phyloP scores from a whole-genome alignment of 2,888 invertebrate species.

The Drosophila maculinotata region DNA sequence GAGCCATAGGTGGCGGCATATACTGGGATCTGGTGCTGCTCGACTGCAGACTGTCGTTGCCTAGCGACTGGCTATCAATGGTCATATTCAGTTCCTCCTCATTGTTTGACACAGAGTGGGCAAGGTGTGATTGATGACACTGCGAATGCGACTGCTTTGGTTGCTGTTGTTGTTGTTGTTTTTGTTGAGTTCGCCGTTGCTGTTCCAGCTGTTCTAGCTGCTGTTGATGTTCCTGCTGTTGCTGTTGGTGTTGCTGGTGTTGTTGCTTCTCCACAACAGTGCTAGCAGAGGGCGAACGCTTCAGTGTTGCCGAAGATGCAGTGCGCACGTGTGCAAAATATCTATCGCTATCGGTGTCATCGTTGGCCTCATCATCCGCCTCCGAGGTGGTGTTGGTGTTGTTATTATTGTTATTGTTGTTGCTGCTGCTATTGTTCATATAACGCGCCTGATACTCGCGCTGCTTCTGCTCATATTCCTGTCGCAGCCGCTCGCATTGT shows the following conservation, averaged over 20 bases:
- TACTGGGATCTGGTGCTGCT: slow-evolving; percentile 84
- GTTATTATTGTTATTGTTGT: slow-evolving; percentile 40
- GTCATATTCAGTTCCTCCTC: slow-evolving; percentile 79
- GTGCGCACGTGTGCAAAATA: slow-evolving; percentile 62
- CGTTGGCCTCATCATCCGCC: slow-evolving; percentile 82
- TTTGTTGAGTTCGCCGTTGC: slow-evolving; percentile 35
- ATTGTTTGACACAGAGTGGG: slow-evolving; percentile 46
- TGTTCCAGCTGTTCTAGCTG: slow-evolving; percentile 16
- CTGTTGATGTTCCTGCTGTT: slow-evolving; percentile 13
- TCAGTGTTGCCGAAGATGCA: slow-evolving; percentile 64
- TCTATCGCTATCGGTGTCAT: slow-evolving; percentile 73
- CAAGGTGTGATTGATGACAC: slow-evolving; percentile 13
- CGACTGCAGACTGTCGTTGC: slow-evolving; percentile 83
- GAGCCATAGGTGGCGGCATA: slow-evolving; percentile 84
- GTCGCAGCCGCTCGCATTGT: slow-evolving; percentile 78
- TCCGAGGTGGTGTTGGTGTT: slow-evolving; percentile 71
- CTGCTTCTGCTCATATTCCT: slow-evolving; percentile 83
- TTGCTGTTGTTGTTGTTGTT: slow-evolving; percentile 15
- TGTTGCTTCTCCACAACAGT: slow-evolving; percentile 58
- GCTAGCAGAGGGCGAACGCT: slow-evolving; percentile 60
- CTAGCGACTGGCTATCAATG: slow-evolving; percentile 81
- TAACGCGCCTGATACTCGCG: slow-evolving; percentile 82
- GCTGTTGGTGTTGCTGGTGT: slow-evolving; percentile 24
- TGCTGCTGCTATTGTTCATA: slow-evolving; percentile 29
- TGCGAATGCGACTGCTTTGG: slow-evolving; percentile 10